These are phyloP conservation scores for Phymatocera aterrima DNA, from an alignment of 2,888 invertebrate genomes.

Conservation along the genomic window DNA sequence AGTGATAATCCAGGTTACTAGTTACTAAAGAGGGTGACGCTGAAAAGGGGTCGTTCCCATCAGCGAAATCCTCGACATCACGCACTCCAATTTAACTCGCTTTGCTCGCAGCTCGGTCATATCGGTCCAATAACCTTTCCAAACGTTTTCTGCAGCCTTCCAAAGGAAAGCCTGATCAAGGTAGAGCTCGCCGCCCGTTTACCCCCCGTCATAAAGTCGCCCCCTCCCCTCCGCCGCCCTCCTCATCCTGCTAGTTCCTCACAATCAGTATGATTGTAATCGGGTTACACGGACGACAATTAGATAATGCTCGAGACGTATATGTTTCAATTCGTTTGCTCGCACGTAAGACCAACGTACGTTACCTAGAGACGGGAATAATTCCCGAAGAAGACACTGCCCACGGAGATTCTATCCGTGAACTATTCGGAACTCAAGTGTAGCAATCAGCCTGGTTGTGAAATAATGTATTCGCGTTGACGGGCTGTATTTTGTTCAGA, in stretches of 20 bases:
- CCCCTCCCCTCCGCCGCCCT: no score
- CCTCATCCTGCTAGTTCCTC: neutral
- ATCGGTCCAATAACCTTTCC: constrained; percentile 39
- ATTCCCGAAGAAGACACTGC: no score
- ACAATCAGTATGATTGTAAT: constrained; percentile 13
- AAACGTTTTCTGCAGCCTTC: constrained; percentile 1
- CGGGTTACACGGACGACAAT: constrained; percentile 9
- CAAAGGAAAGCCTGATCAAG: constrained; percentile 28
- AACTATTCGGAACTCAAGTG: no score
- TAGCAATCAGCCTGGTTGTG: no score
- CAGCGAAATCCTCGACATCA: constrained; percentile 39
- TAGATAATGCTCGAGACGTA: neutral
- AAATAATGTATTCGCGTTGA: no score
- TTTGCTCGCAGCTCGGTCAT: constrained; percentile 22
- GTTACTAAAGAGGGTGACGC: constrained; percentile 40
- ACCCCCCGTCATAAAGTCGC: neutral
- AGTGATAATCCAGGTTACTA: constrained; percentile 41
- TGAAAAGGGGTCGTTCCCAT: constrained; percentile 43
- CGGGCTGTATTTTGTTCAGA: no score
- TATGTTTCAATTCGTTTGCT: constrained; percentile 18
- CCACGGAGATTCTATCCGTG: no score
- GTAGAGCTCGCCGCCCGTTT: neutral
- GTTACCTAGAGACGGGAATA: neutral
- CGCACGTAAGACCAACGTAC: constrained; percentile 1
- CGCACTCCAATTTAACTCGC: constrained; percentile 42